Base-by-base conservation (phyloP, 2,113 vertebrate genomes). In the Petromus typicus region DNA sequence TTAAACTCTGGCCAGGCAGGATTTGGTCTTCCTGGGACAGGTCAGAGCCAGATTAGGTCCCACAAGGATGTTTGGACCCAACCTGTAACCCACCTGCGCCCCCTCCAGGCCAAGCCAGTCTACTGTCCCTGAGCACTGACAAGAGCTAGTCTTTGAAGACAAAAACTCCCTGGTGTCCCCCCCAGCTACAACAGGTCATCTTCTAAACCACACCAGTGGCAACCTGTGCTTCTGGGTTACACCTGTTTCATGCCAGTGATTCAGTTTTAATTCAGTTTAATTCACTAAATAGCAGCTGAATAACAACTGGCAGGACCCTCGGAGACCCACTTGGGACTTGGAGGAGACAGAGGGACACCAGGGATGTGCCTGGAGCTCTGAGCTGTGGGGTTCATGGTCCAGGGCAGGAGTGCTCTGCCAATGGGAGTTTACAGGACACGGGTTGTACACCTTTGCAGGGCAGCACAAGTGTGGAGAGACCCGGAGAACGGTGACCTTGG, bases 221-320 rank as follows among this genome's bases (percentile, higher is more conserved):
- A 45, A 1, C 22, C 3, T 1, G 17, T 25, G 48, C 22, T 71
- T 45, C 51, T 37, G 18, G 6, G 3, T 56, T 17, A 40, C 43
- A 57, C 51, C 67, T 69, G 22, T 57, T 78, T 94, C 75, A 59
- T 73, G 69, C 12, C 67, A n/a, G 79, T 63, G 90, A 20, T 64
- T 95, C 57, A 3, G 5, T 89, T 82, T 82, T 84, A 66, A 89
- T 61, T 86, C 66, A 54, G 20, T 71, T 92, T 25, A 76, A 76
- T 54, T 43, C 83, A 71, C 48, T 78, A 86, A 89, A 34, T 1
- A 78, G 64, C 82, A n/a, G 3, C 1, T 18, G 51, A 71, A 37
- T 34, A 63, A 48, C 23, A 66, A 56, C 37, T 22, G 7, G n/a
- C 27, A 32, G 56, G 79, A 66, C 63, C 18, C 25, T 64, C 10